Percentiles rank a stretch among this genome's conserved stretches.
Conservation (phyloP, 1,140 invertebrate genomes). For the Drosophila sturtevanti region DNA sequence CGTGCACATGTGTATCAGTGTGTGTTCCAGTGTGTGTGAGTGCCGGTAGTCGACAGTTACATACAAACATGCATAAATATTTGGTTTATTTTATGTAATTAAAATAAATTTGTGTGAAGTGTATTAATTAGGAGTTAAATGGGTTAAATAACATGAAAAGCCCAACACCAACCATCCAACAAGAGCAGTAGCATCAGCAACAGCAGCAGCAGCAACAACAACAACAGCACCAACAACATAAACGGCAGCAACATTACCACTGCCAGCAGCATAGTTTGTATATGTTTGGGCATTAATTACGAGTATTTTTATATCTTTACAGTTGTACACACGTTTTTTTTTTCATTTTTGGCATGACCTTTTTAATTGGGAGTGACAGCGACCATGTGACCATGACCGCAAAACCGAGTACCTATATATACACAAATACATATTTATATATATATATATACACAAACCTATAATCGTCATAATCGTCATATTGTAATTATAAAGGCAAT, state of each 20-base stretch:
- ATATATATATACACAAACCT: not conserved
- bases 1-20: not conserved
- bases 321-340: not conserved
- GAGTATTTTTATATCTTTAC: slow-evolving; percentile 37
- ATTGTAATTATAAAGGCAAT: not conserved
- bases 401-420: slow-evolving; percentile 6
- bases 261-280: not conserved
- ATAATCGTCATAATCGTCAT: not conserved
- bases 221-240: not conserved
- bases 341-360: slow-evolving; percentile 25
- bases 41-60: slow-evolving; percentile 51
- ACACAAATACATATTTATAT: not conserved
- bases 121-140: slow-evolving; percentile 81
- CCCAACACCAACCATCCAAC: slow-evolving; percentile 22
- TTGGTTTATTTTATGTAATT: slow-evolving; percentile 79
- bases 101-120: slow-evolving; percentile 79
- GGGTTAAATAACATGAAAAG: slow-evolving; percentile 63
- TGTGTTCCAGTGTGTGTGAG: not conserved
- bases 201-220: slow-evolving; percentile 12
- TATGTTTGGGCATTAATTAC: slow-evolving; percentile 66
- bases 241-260: slow-evolving; percentile 11
- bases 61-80: slow-evolving; percentile 80
- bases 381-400: slow-evolving; percentile 6
- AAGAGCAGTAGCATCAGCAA: not conserved
- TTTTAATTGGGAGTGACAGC: slow-evolving; percentile 41